Evolutionary conservation across 2,888 invertebrate species (phyloP), one percentile per base, ranked within the genome.

Genomic region (Drosophila buzzatii): DNA sequence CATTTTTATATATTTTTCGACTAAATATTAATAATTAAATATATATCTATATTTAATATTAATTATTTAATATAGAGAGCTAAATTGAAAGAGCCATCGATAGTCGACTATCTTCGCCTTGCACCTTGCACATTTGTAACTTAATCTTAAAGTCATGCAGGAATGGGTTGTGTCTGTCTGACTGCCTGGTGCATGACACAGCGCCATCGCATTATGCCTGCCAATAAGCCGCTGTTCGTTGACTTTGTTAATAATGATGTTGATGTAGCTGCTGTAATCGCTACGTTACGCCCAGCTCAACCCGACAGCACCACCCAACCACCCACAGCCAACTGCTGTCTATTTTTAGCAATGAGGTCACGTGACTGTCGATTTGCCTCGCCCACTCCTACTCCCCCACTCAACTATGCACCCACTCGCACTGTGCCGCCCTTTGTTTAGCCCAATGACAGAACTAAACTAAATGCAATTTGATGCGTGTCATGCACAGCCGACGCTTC

Each of bases 391-490:
- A 27, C 35, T 7, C 14, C 44, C 20, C 53, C 2, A 37, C 27
- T 53, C n/a, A 37, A 10, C 35, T 12, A 39, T 18, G 27, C 45
- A 10, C 56, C 16, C 51, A 39, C 44, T 4, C n/a, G 6, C 23
- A 3, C 31, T 47, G 31, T 12, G 51, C 58, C 49, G 57, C 65
- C 45, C 53, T 57, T 79, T 79, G 73, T 70, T 76, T 73, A 49
- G 44, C 66, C 70, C 62, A 73, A 62, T 72, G 74, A 70, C 83
- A 74, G 18, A 82, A 87, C 85, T 76, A 82, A 84, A 82, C 86
- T 84, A 88, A 87, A 89, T 87, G 86, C 86, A 88, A 88, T 81
- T 89, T 81, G 82, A 87, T 87, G 87, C 87, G 83, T 84, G 83
- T 84, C 87, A 75, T 76, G 83, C 76, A 70, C 62, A 51, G 59